Evolutionary conservation across 2,888 invertebrate species (phyloP).

Genomic region (Euzetes globulus): DNA sequence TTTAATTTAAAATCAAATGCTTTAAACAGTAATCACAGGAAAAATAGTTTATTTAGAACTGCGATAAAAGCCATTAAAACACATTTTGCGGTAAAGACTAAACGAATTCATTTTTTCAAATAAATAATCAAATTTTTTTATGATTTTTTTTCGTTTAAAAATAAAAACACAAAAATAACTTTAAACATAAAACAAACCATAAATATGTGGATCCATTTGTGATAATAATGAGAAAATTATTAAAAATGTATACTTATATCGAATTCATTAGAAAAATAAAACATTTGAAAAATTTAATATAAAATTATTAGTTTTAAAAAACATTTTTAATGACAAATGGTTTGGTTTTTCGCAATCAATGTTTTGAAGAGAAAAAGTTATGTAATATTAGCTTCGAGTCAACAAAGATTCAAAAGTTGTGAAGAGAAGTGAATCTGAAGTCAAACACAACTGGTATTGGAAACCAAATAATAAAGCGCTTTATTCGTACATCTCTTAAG

Average conservation of each 20-base stretch:
- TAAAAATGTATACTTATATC: not conserved
- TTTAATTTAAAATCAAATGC: not conserved
- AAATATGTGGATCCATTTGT: slow-evolving; percentile 5
- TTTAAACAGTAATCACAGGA: not conserved
- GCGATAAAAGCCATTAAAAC: not conserved
- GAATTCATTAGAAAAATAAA: not conserved
- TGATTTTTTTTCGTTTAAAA: not conserved
- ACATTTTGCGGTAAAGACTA: not conserved
- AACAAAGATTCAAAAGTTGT: not conserved
- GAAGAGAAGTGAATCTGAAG: not conserved
- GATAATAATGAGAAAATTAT: not conserved
- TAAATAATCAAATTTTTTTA: too few relatives aligned
- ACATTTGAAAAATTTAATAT: not conserved
- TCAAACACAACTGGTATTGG: not conserved
- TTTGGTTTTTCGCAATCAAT: not conserved
- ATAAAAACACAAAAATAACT: not conserved
- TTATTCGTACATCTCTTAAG: slow-evolving; percentile 15
- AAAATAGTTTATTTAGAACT: slow-evolving; percentile 2
- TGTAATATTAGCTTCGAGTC: not conserved
- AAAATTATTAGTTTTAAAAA: not conserved
- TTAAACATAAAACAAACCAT: slow-evolving; percentile 10
- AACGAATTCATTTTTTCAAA: too few relatives aligned
- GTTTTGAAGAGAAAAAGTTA: slow-evolving; percentile 7
- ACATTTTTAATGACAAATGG: not conserved
- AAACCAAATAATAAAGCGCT: not conserved